Evolutionary conservation across 2,888 invertebrate species (phyloP).

Genomic region (Sicus ferrugineus): DNA sequence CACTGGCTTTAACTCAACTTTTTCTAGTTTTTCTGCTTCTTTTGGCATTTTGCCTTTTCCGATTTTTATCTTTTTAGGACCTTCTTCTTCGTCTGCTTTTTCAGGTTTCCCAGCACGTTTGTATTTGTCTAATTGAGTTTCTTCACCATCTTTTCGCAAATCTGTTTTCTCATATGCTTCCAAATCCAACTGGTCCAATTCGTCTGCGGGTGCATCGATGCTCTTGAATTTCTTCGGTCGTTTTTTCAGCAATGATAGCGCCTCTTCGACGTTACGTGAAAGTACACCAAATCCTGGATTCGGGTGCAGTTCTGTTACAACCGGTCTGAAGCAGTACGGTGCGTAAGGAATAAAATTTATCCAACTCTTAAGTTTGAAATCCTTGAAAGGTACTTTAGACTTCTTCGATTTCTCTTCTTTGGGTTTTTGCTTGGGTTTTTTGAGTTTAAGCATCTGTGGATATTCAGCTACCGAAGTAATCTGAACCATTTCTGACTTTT

Average conservation of each 20-base stretch:
- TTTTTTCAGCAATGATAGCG: conserved; percentile 70
- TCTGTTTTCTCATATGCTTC: conserved; percentile 48
- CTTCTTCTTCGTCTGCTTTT: conserved; percentile 45
- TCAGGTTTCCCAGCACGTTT: conserved; percentile 52
- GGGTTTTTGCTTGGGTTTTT: conserved; percentile 60
- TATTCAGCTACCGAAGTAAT: conserved; percentile 69
- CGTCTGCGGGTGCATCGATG: conserved; percentile 67
- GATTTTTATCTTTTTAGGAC: conserved; percentile 51
- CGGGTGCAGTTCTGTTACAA: conserved; percentile 60
- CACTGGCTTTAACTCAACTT: conserved; percentile 57
- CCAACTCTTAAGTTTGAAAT: conserved; percentile 75
- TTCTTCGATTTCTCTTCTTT: conserved; percentile 65
- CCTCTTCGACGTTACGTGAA: conserved; percentile 75
- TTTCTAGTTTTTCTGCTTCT: conserved; percentile 55
- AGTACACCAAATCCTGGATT: conserved; percentile 71
- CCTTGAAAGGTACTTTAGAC: conserved; percentile 70
- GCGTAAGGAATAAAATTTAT: conserved; percentile 74
- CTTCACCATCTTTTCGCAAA: conserved; percentile 44
- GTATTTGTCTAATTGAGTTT: conserved; percentile 59
- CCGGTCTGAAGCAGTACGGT: conserved; percentile 64
- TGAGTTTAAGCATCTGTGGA: conserved; percentile 74
- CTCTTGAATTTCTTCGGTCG: conserved; percentile 69
- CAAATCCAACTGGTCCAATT: conserved; percentile 67
- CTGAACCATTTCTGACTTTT: conserved; percentile 70
- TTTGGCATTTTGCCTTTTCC: conserved; percentile 57